Evolutionary conservation across 1,140 invertebrate genomes (phyloP), one percentile per base, ranked within the genome.

Genomic region (Drosophila mauritiana): DNA sequence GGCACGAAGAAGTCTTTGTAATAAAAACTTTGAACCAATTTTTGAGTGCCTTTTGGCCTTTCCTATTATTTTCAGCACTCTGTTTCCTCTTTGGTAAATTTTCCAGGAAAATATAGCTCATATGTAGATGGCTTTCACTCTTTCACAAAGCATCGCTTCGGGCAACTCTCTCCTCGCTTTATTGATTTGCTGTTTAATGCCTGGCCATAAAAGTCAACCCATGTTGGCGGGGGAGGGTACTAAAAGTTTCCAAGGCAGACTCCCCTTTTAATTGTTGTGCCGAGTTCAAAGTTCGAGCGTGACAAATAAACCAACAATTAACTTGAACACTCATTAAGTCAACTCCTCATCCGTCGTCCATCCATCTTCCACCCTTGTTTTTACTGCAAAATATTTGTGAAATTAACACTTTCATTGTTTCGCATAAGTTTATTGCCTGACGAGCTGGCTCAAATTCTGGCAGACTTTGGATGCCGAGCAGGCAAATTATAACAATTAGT

Each of bases 231-330:
- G 37, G 1, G 11, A 20, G 2, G 31, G 10, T 15, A 17, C 17
- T 4, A 34, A 49, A 55, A 75, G 17, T 74, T 74, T 40, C 37
- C 36, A 10, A 10, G 36, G 61, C 48, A 27, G 10, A 12, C 46
- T 31, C 43, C 48, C 48, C n/a, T 40, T 70, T 78, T 74, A 82
- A 78, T 82, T 82, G 78, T 67, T 81, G 77, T 56, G 61, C 59
- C 54, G 59, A 78, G 82, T 85, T 85, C 82, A 85, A 85, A 85
- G 82, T 85, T 85, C 82, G 54, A 88, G 78, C 78, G 56, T 82
- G 69, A 88, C 82, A 85, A 85, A 85, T 85, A 86, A 82, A 82
- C 83, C 78, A 88, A 85, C 82, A 85, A 82, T 85, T 82, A 82
- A 72, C 64, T 85, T 69, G 75, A 79, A 62, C 67, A 86, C 83